phyloP scores from a whole-genome alignment of 2,113 vertebrate species.

The Oryctolagus cuniculus region DNA sequence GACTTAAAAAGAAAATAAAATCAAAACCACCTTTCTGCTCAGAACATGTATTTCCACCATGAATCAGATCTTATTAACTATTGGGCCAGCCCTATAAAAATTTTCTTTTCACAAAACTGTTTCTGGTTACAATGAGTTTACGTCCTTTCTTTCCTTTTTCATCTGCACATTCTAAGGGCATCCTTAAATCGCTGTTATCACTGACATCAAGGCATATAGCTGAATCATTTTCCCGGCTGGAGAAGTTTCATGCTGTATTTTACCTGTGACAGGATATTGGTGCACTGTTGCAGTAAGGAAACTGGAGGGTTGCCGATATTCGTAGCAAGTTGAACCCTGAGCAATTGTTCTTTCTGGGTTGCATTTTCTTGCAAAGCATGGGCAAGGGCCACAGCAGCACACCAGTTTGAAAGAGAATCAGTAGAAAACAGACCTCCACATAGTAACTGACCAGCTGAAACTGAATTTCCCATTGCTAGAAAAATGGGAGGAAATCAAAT shows the following conservation, averaged over 20 bases:
- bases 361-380: slow-evolving; percentile 97
- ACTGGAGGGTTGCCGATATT: slow-evolving; percentile 97
- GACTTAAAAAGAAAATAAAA: slow-evolving; percentile 39
- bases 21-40: not conserved
- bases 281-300: slow-evolving; percentile 98
- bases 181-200: not conserved
- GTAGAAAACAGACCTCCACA: slow-evolving; percentile 98
- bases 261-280: slow-evolving; percentile 99
- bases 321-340: slow-evolving; percentile 97
- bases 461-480: slow-evolving; percentile 93
- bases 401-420: slow-evolving; percentile 99
- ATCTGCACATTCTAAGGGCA: not conserved
- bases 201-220: not conserved
- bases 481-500: not conserved
- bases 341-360: slow-evolving; percentile 96
- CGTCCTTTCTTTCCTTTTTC: not conserved
- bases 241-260: rapidly evolving
- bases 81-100: not conserved
- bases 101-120: not conserved
- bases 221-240: not conserved
- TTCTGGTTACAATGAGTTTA: slow-evolving; percentile 2
- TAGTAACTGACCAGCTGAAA: slow-evolving; percentile 97
- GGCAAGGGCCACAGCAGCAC: slow-evolving; percentile 96
- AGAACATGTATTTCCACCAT: not conserved
- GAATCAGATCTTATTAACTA: not conserved